These are phyloP conservation scores for honey bee (Apis mellifera) DNA, from an alignment of 1,140 invertebrate species.

Conservation along the genomic window DNA sequence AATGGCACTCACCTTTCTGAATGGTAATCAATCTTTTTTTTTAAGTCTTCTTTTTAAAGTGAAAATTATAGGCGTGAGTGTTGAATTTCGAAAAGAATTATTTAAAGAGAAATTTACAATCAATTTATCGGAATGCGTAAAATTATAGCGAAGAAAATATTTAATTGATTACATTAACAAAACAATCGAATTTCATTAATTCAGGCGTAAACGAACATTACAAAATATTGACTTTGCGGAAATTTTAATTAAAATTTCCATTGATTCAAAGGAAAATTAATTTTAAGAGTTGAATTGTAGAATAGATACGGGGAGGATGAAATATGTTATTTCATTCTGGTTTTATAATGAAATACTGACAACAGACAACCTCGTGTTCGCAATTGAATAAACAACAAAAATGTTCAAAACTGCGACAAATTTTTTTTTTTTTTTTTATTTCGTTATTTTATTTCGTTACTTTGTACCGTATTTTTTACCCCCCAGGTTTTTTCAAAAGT, in stretches of 20 bases:
- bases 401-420: not conserved
- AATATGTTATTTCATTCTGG: not conserved
- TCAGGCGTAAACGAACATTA: not conserved
- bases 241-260: slow-evolving; percentile 9
- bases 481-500: not conserved
- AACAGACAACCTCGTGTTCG: not conserved
- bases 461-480: not conserved
- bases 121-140: not conserved
- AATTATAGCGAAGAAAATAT: not conserved
- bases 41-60: too few species aligned
- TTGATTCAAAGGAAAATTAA: not conserved
- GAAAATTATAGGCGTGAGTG: too few species aligned
- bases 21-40: too few species aligned
- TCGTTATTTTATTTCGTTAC: not conserved
- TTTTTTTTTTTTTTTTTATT: not conserved
- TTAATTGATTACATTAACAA: not conserved
- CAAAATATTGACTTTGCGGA: not conserved
- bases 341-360: not conserved
- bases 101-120: too few species aligned
- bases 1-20: too few species aligned
- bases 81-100: too few species aligned
- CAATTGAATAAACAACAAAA: not conserved
- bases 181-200: not conserved
- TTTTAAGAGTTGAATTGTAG: not conserved
- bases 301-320: not conserved